These are phyloP conservation scores for Plecturocebus donacophilus DNA, from an alignment of 2,113 vertebrate species.

Conservation along the genomic window DNA sequence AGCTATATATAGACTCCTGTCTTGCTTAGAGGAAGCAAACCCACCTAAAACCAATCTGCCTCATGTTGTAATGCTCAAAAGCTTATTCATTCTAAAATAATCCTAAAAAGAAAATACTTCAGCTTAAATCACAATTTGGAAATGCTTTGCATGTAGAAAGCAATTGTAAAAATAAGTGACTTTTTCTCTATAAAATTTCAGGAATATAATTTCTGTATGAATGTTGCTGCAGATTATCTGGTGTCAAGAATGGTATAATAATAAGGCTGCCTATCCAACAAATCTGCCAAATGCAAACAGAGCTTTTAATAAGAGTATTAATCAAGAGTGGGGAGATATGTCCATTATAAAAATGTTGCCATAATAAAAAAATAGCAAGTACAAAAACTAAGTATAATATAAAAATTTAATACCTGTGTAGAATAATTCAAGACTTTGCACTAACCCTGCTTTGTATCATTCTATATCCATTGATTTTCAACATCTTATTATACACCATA, in stretches of 20 bases:
- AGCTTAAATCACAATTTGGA: not conserved
- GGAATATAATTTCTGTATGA: not conserved
- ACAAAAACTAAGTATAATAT: not conserved
- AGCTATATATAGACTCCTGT: not conserved
- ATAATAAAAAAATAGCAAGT: not conserved
- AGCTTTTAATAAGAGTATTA: not conserved
- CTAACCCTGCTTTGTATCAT: not conserved
- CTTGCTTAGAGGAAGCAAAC: not conserved
- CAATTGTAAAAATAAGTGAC: not conserved
- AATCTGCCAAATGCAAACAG: not conserved
- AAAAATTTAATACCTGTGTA: accelerated
- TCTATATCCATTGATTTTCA: too few relatives aligned
- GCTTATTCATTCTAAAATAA: not conserved
- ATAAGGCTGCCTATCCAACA: not conserved
- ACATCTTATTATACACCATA: not conserved
- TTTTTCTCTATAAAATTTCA: not conserved
- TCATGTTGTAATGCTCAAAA: not conserved
- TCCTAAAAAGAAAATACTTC: not conserved
- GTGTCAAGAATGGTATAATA: not conserved
- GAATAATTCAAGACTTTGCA: too few relatives aligned
- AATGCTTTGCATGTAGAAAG: not conserved
- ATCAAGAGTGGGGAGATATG: conserved; percentile 59
- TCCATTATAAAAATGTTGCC: not conserved
- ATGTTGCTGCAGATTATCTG: conserved; percentile 50
- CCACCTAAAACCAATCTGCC: not conserved